Evolutionary conservation across 1,140 invertebrate genomes (phyloP).

Genomic region (Paramacrobiotus metropolitanus): DNA sequence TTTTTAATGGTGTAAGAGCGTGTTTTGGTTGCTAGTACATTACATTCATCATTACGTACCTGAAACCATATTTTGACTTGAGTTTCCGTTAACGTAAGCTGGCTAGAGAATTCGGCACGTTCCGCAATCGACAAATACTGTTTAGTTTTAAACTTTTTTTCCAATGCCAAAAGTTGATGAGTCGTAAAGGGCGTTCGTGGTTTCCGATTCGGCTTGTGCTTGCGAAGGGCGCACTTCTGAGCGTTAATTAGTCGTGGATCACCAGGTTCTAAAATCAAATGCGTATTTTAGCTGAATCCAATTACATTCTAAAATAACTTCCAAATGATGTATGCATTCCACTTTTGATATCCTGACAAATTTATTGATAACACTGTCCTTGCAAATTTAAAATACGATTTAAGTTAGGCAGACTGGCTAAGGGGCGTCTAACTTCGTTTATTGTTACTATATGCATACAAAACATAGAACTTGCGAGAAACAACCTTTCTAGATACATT

Average conservation of each 20-base stretch:
- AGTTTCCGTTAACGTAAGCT: slow-evolving; percentile 77
- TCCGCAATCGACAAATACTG: slow-evolving; percentile 90
- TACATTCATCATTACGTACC: slow-evolving; percentile 7
- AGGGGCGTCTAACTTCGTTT: too few species aligned
- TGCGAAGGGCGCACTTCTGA: slow-evolving; percentile 67
- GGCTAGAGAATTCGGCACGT: slow-evolving; percentile 79
- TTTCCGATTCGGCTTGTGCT: slow-evolving; percentile 87
- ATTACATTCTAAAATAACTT: not conserved
- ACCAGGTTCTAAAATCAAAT: slow-evolving; percentile 34
- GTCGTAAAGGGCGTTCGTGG: slow-evolving; percentile 91
- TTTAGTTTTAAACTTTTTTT: slow-evolving; percentile 85
- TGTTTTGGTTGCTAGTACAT: too few species aligned
- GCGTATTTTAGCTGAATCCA: too few species aligned
- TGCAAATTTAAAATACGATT: not conserved
- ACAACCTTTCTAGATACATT: too few species aligned
- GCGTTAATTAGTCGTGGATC: slow-evolving; percentile 40
- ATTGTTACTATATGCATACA: too few species aligned
- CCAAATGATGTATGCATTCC: not conserved
- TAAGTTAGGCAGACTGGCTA: not conserved
- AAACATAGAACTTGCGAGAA: too few species aligned
- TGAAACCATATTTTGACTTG: slow-evolving; percentile 26
- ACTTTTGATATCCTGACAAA: too few species aligned
- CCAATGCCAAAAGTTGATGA: slow-evolving; percentile 70
- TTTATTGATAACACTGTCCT: too few species aligned
- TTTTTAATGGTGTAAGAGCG: too few species aligned